Evolutionary conservation across 2,797 vertebrate species (phyloP).

Genomic region (Crax fasciolata): DNA sequence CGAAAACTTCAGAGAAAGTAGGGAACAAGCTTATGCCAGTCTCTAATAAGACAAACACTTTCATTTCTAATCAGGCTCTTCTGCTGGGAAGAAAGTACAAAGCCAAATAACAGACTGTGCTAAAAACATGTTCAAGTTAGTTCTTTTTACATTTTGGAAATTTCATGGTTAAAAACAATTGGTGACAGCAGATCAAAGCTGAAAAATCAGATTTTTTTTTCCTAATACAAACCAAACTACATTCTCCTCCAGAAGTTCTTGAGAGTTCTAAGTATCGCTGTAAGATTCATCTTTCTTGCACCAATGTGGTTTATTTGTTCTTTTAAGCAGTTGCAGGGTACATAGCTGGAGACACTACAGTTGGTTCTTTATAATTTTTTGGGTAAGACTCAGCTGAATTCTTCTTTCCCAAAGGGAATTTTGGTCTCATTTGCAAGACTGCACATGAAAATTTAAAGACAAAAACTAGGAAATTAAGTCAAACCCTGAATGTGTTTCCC

Average conservation of each 20-base stretch:
- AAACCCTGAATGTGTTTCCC: not conserved
- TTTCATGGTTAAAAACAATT: slow-evolving; percentile 22
- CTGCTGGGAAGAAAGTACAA: not conserved
- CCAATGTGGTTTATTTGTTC: not conserved
- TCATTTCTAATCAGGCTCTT: not conserved
- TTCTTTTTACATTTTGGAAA: slow-evolving; percentile 41
- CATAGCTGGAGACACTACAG: not conserved
- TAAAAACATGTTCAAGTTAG: not conserved
- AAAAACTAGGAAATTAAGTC: not conserved
- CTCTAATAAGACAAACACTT: not conserved
- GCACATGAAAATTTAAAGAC: not conserved
- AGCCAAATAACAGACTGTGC: not conserved
- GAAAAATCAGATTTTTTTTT: not conserved
- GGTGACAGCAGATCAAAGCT: not conserved
- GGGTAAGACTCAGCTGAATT: not conserved
- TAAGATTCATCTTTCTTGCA: not conserved
- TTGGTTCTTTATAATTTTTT: not conserved
- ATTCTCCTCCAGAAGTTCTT: not conserved
- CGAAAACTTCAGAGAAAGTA: not conserved
- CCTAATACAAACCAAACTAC: not conserved
- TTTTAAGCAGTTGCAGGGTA: not conserved
- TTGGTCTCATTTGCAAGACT: not conserved
- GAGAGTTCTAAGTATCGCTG: not conserved
- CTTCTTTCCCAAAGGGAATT: not conserved
- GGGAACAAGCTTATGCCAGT: not conserved